Evolutionary conservation across 1,140 invertebrate genomes (phyloP), one percentile per base, ranked within the genome.

Genomic region (Callitettix versicolor): DNA sequence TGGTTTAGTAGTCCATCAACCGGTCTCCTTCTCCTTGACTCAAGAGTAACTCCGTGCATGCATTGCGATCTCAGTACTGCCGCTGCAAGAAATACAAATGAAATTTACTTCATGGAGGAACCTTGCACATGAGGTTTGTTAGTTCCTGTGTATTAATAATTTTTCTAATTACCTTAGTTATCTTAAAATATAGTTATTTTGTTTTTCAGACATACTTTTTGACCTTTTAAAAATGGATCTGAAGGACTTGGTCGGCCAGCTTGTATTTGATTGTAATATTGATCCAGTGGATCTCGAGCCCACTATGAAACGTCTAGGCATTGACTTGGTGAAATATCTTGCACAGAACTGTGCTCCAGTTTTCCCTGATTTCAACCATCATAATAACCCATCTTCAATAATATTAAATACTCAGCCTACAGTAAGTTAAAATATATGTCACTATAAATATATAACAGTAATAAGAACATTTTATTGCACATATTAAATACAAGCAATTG

Each of bases 241-340:
- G 15, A 34, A 38, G 30, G 21, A 17, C 36, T 14, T 51, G 33
- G n/a, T 51, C 1, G 48, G 30, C 11, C 15, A 36, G 2, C 14
- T 51, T 26, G 33, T 51, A 21, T 51, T 51, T 26, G 7, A 14
- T 9, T 12, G 36, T 11, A 21, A 14, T 30, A 36, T 21, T 17
- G 48, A 51, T 14, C 48, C 48, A 4, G 6, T 51, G 48, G 33
- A 51, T 17, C 17, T 51, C 9, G 48, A 51, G 34, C 15, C 48
- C 15, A 20, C 48, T 17, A 17, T 51, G 30, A 20, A 38, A 9
- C 33, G 30, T 51, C 15, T 51, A 14, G 34, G 30, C 7, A 18
- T 51, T 18, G 36, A 51, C 18, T n/a, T 51, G 30, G 33, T 51
- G 2, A 12, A 51, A 26, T 34, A 20, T 17, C 30, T 51, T 14